A percentile compares a stretch with the other conserved stretches of the same genome.
These are phyloP conservation scores for Percopsis omiscomaycus DNA, from an alignment of 2,797 vertebrate genomes.

Conservation along the genomic window DNA sequence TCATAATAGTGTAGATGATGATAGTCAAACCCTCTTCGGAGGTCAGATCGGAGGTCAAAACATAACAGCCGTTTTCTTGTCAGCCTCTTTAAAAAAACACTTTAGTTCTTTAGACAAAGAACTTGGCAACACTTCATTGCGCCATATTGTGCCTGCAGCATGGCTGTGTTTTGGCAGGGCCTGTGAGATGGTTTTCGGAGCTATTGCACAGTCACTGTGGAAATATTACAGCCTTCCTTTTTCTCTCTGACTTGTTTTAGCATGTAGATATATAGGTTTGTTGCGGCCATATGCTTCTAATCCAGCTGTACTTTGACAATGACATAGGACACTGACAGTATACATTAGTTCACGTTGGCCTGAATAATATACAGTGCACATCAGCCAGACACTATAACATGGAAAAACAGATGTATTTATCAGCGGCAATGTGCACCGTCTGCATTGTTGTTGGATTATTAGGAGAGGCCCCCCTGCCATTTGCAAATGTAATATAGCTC, in stretches of 20 bases:
- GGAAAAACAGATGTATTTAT: conserved; percentile 7
- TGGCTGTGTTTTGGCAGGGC: conserved; percentile 45
- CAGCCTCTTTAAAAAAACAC: conserved; percentile 49
- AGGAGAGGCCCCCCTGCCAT: background rate
- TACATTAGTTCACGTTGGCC: conserved; percentile 21
- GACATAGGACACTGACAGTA: conserved; percentile 19
- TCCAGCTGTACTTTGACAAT: conserved; percentile 31
- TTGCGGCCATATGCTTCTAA: conserved; percentile 19
- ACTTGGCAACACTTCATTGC: conserved; percentile 17
- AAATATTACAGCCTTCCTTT: conserved; percentile 46
- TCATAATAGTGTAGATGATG: background rate
- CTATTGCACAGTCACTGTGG: conserved; percentile 31
- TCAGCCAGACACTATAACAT: background rate
- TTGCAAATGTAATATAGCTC: background rate
- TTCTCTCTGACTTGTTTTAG: conserved; percentile 33
- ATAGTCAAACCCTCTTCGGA: background rate
- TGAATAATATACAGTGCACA: background rate
- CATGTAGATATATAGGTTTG: conserved; percentile 37
- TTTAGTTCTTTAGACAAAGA: conserved; percentile 34
- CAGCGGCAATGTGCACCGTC: background rate
- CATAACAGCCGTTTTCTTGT: conserved; percentile 26
- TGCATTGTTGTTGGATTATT: background rate
- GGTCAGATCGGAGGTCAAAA: conserved; percentile 39
- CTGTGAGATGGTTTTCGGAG: conserved; percentile 33
- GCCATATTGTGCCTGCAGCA: conserved; percentile 50